A percentile compares a stretch with the other conserved stretches of the same genome.
Conservation (phyloP, 2,797 vertebrate species). For the Propithecus deckenii region DNA sequence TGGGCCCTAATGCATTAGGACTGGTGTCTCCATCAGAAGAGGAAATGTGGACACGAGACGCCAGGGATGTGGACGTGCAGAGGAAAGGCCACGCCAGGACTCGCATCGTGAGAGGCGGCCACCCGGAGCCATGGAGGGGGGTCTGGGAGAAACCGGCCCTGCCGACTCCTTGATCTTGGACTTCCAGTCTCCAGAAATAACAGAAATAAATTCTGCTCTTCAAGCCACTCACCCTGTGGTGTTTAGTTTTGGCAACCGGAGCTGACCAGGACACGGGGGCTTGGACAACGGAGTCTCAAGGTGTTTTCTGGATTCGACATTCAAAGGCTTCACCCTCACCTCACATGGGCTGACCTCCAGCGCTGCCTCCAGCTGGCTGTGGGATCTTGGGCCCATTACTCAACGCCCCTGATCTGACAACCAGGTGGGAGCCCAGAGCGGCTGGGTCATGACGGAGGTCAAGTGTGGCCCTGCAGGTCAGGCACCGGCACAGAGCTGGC, state of each 20-base stretch:
- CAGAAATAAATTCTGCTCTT: neutral
- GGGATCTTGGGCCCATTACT: neutral
- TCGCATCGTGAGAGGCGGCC: neutral
- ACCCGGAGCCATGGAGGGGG: neutral
- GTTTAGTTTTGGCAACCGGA: too few relatives aligned
- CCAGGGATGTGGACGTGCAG: neutral
- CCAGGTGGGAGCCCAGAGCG: too few relatives aligned
- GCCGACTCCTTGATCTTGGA: neutral
- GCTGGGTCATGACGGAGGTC: neutral
- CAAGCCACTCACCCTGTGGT: neutral
- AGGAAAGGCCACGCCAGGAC: neutral
- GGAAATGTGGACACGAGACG: neutral
- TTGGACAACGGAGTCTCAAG: neutral
- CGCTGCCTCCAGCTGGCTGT: neutral
- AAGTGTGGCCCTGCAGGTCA: rapidly evolving
- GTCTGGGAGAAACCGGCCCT: too few relatives aligned
- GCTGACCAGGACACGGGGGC: neutral
- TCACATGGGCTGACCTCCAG: too few relatives aligned
- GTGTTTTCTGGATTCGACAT: neutral
- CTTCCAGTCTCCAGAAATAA: neutral
- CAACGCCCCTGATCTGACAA: too few relatives aligned
- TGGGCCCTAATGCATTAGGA: neutral
- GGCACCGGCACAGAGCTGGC: neutral
- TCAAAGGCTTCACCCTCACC: neutral
- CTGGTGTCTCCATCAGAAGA: neutral